phyloP scores from a whole-genome alignment of 2,888 invertebrate species.

The Ecdyonurus torrentis region DNA sequence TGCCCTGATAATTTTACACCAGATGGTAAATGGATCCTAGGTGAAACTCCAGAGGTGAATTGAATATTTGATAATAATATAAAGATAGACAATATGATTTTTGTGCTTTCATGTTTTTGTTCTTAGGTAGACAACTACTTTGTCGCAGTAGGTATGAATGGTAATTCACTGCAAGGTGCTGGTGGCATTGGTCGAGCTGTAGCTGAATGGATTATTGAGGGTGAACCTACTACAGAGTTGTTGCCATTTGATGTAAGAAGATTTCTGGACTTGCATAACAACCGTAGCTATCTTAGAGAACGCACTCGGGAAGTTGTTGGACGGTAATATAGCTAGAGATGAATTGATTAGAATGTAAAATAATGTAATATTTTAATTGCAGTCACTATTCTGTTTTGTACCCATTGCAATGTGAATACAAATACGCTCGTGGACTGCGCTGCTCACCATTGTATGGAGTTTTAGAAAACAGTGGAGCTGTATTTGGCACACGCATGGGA shows the following conservation, averaged over 20 bases:
- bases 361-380: conserved; percentile 13
- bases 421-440: conserved; percentile 39
- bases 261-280: conserved; percentile 48
- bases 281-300: conserved; percentile 39
- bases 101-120: not conserved
- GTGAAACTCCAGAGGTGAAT: conserved; percentile 42
- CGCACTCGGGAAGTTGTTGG: conserved; percentile 47
- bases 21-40: conserved; percentile 50
- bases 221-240: conserved; percentile 39
- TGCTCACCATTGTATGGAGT: conserved; percentile 52
- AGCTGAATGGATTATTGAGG: conserved; percentile 50
- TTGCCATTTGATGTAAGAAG: conserved; percentile 45
- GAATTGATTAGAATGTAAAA: conserved; percentile 1
- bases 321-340: conserved; percentile 20
- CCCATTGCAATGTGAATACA: conserved; percentile 41
- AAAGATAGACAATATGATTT: not conserved
- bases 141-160: conserved; percentile 57
- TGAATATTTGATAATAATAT: not conserved
- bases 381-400: conserved; percentile 38
- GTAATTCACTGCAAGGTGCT: conserved; percentile 48
- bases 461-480: conserved; percentile 42
- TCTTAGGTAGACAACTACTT: conserved; percentile 44
- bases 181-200: conserved; percentile 51
- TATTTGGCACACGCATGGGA: conserved; percentile 53
- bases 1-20: conserved; percentile 55